Conservation (phyloP, 2,888 invertebrate genomes). For the Phrixothrix hirtus region DNA sequence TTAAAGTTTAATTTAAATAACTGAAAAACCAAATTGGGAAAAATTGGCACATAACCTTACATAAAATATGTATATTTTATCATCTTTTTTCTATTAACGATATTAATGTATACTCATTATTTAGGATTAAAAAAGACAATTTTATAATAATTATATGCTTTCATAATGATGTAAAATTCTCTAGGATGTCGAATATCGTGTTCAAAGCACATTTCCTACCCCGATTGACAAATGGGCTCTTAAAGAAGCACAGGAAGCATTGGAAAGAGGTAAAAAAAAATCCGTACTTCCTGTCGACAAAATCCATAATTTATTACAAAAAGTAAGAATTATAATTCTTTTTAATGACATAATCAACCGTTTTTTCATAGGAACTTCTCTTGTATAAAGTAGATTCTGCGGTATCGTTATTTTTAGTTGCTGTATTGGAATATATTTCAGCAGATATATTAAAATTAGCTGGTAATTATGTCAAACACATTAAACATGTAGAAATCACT, state of each 20-base stretch:
- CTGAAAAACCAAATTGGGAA: no score
- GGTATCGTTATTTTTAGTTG: conserved; percentile 88
- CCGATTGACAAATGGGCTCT: conserved; percentile 95
- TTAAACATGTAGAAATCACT: conserved; percentile 88
- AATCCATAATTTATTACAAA: conserved; percentile 84
- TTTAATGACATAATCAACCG: background rate
- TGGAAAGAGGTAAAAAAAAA: conserved; percentile 79
- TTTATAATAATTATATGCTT: no score
- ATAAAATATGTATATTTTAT: no score
- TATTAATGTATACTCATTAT: background rate
- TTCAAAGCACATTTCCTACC: conserved; percentile 89
- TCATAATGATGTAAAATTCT: no score
- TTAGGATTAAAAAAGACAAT: no score
- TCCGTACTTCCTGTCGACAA: conserved; percentile 81
- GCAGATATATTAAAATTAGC: conserved; percentile 94
- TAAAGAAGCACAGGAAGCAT: conserved; percentile 82
- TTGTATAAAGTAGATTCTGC: conserved; percentile 85
- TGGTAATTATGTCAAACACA: conserved; percentile 96
- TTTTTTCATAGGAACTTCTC: conserved; percentile 72
- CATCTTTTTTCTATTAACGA: no score
- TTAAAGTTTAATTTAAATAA: no score
- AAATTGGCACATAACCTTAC: no score
- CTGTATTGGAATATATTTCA: conserved; percentile 92
- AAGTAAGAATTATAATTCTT: conserved; percentile 56
- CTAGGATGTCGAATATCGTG: conserved; percentile 90